A percentile compares a stretch with the other conserved stretches of the same genome.
Evolutionary conservation across 2,888 invertebrate species (phyloP).

Genomic region (Drosophila affinis): DNA sequence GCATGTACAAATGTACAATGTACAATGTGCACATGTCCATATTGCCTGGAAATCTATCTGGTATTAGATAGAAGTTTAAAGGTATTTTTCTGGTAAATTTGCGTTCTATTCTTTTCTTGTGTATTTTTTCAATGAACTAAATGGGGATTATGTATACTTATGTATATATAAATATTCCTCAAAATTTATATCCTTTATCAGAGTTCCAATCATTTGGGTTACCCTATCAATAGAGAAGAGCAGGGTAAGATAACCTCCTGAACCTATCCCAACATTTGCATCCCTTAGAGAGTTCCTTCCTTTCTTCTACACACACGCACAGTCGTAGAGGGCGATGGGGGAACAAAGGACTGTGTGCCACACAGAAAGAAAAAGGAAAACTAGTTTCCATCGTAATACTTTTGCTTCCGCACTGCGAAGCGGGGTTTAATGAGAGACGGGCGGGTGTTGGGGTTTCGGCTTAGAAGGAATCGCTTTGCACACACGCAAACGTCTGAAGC

Average conservation of each 20-base stretch:
- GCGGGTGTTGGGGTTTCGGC: slow-evolving; percentile 10
- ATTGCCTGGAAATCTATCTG: no score
- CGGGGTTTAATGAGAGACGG: neutral
- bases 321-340: neutral
- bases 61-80: no score
- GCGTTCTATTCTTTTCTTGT: no score
- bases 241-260: neutral
- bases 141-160: no score
- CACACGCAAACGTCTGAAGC: slow-evolving; percentile 9
- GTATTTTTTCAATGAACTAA: no score
- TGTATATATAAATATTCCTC: neutral
- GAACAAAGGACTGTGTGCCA: slow-evolving; percentile 9
- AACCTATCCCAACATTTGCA: neutral
- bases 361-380: slow-evolving; percentile 15
- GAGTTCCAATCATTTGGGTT: neutral
- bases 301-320: neutral
- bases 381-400: slow-evolving; percentile 61
- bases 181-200: no score
- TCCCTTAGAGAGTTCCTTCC: neutral
- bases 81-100: no score
- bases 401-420: slow-evolving; percentile 62
- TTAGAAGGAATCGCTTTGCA: slow-evolving; percentile 10
- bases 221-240: neutral
- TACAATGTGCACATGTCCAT: no score
- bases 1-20: no score